phyloP scores from a whole-genome alignment of 2,797 vertebrate species.

The Erethizon dorsatum region DNA sequence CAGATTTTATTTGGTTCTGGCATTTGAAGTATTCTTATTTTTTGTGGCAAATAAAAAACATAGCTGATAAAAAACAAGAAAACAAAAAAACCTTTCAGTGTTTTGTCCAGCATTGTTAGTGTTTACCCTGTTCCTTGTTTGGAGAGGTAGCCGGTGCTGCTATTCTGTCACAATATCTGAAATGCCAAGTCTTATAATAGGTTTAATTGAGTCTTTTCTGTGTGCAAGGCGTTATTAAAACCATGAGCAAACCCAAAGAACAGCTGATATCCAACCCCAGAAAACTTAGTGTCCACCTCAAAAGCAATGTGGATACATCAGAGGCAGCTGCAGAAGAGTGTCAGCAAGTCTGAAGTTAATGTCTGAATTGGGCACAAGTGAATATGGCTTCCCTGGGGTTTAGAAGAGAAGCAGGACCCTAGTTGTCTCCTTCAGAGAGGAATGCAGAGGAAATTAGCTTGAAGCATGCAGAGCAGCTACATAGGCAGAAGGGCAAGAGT shows the following conservation, averaged over 20 bases:
- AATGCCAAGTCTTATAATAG: not conserved
- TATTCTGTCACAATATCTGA: not conserved
- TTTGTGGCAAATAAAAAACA: not conserved
- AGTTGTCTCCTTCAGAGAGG: not conserved
- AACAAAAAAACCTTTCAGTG: not conserved
- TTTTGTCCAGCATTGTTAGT: not conserved
- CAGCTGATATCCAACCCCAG: not conserved
- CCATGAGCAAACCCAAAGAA: not conserved
- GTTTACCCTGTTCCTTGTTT: not conserved
- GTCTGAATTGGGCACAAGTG: not conserved
- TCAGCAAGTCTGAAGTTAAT: not conserved
- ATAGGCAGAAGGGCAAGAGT: not conserved
- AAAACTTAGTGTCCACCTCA: not conserved
- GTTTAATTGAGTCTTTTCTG: not conserved
- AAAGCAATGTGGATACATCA: not conserved
- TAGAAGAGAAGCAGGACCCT: not conserved
- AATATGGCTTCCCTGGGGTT: not conserved
- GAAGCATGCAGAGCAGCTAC: not conserved
- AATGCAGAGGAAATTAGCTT: not conserved
- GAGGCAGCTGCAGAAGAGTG: not conserved
- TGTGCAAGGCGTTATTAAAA: not conserved
- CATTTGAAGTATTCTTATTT: not conserved
- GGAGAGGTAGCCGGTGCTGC: not conserved
- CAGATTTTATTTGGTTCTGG: constrained; percentile 13
- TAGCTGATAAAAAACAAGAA: not conserved